A percentile compares a stretch with the other conserved stretches of the same genome.
phyloP scores from a whole-genome alignment of 1,140 invertebrate species.

The Megathymus violae region DNA sequence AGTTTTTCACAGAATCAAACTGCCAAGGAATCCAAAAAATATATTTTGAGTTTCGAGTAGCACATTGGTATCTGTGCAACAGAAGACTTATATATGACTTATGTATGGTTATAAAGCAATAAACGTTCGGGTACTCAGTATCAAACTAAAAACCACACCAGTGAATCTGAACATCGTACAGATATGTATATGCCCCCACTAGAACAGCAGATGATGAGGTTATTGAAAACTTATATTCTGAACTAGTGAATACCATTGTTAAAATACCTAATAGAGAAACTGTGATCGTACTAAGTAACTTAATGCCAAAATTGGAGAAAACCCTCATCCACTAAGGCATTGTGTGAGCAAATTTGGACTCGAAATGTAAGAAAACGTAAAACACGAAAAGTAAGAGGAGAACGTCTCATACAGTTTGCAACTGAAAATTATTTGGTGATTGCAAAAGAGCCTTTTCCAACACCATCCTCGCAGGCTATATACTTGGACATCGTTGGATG shows the following conservation, averaged over 20 bases:
- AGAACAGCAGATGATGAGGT: constrained; percentile 9
- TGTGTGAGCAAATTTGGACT: constrained; percentile 33
- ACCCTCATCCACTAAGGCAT: background rate
- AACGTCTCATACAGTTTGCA: constrained; percentile 36
- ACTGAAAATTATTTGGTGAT: constrained; percentile 36
- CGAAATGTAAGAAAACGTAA: no score
- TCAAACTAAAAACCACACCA: constrained; percentile 11
- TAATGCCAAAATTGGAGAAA: constrained; percentile 38
- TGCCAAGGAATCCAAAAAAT: no score
- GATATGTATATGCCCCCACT: constrained; percentile 8
- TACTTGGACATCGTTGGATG: constrained; percentile 35
- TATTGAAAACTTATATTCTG: constrained; percentile 26
- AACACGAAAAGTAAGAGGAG: constrained; percentile 39
- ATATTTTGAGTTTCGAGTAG: no score
- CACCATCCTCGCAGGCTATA: constrained; percentile 37
- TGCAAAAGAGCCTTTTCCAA: constrained; percentile 40
- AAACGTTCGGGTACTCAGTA: constrained; percentile 37
- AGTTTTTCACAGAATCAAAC: no score
- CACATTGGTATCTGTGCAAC: constrained; percentile 32
- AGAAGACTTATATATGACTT: constrained; percentile 20
- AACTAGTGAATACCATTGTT: constrained; percentile 16
- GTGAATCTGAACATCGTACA: background rate
- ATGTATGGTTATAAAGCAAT: constrained; percentile 37
- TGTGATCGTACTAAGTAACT: constrained; percentile 24
- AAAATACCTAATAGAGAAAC: constrained; percentile 35